Evolutionary conservation across 2,113 vertebrate genomes (phyloP).

Genomic region (Euleptes europaea): DNA sequence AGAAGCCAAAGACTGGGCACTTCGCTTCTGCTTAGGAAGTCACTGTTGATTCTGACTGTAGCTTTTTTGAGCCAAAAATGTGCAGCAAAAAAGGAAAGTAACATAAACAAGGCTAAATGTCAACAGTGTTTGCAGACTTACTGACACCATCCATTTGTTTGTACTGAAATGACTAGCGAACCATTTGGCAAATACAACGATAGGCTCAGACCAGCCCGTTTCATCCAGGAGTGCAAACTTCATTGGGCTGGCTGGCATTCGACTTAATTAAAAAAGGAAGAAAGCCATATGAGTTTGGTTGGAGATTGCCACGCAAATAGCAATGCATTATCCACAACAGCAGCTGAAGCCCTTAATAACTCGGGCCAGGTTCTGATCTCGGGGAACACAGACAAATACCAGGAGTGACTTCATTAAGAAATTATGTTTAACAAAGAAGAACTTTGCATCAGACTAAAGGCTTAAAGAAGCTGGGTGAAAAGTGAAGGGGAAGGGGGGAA

Average conservation of each 20-base stretch:
- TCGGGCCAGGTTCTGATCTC: slow-evolving; percentile 33
- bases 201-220: slow-evolving; percentile 70
- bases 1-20: slow-evolving; percentile 52
- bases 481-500: slow-evolving; percentile 17
- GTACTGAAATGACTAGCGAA: slow-evolving; percentile 77
- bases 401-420: slow-evolving; percentile 16
- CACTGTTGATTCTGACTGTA: slow-evolving; percentile 74
- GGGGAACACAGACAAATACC: neutral
- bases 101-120: slow-evolving; percentile 82
- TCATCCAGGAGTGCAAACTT: slow-evolving; percentile 72
- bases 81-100: slow-evolving; percentile 77
- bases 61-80: slow-evolving; percentile 75
- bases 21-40: slow-evolving; percentile 71
- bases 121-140: slow-evolving; percentile 79
- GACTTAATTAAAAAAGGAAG: slow-evolving; percentile 72
- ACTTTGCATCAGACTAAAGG: neutral
- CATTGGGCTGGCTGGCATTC: slow-evolving; percentile 68
- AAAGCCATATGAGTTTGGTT: slow-evolving; percentile 62
- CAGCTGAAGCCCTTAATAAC: slow-evolving; percentile 33
- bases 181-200: slow-evolving; percentile 76
- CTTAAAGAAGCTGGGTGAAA: slow-evolving; percentile 25
- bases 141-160: slow-evolving; percentile 80
- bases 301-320: slow-evolving; percentile 59
- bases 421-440: neutral
- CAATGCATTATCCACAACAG: slow-evolving; percentile 43